phyloP scores from a whole-genome alignment of 2,888 invertebrate genomes.

The Oconnorella tubifera region DNA sequence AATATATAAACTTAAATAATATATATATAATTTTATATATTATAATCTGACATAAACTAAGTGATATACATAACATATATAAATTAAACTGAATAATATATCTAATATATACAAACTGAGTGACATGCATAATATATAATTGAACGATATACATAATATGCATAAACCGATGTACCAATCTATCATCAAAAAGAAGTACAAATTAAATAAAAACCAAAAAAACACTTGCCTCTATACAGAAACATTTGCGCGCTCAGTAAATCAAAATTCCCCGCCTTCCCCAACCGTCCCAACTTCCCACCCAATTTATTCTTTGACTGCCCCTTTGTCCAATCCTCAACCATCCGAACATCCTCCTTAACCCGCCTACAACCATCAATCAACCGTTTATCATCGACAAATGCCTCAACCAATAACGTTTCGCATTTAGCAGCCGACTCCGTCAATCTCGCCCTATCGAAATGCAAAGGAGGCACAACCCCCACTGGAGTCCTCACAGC shows the following conservation, averaged over 20 bases:
- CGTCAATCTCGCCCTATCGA: background rate
- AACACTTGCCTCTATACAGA: conserved; percentile 2
- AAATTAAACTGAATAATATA: too few species aligned
- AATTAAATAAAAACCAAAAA: background rate
- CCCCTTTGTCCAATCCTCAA: background rate
- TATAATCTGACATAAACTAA: too few species aligned
- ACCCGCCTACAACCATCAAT: background rate
- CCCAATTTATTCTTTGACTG: background rate
- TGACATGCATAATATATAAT: too few species aligned
- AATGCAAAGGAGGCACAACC: background rate
- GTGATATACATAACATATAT: too few species aligned
- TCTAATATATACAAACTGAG: too few species aligned
- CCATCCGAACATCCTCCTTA: background rate
- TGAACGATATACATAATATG: too few species aligned
- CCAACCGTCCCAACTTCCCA: background rate
- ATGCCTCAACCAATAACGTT: background rate
- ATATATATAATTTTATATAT: too few species aligned
- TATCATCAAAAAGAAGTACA: too few species aligned
- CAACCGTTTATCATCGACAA: background rate
- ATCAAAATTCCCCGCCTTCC: background rate
- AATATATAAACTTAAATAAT: too few species aligned
- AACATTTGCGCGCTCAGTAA: conserved; percentile 1
- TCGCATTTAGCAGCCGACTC: background rate
- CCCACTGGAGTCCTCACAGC: background rate
- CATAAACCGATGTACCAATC: too few species aligned